Evolutionary conservation across 2,113 vertebrate species (phyloP).

Genomic region (Pseudorectes ferrugineus): DNA sequence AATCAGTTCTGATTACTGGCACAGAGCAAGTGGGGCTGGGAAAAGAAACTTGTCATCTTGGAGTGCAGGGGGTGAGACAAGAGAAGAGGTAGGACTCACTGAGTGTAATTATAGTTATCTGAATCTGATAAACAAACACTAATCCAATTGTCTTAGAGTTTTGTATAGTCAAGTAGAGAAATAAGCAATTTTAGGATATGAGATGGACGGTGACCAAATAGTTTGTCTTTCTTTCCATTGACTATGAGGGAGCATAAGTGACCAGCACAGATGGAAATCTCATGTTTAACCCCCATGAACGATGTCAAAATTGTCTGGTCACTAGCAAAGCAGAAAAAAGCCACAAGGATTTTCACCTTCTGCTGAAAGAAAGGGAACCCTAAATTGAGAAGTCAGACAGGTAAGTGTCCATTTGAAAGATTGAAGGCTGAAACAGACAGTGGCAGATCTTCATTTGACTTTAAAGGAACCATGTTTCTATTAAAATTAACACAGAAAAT

Average conservation of each 20-base stretch:
- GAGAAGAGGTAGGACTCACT: background rate
- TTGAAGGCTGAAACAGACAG: background rate
- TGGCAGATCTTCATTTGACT: background rate
- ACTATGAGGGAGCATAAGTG: background rate
- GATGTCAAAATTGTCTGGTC: background rate
- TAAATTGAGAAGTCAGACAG: background rate
- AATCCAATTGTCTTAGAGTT: background rate
- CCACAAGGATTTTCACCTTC: fast-evolving
- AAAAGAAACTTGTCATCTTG: background rate
- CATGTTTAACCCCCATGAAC: background rate
- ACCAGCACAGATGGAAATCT: background rate
- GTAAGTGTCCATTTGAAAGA: background rate
- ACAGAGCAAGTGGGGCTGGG: background rate
- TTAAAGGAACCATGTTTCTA: background rate
- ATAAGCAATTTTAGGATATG: background rate
- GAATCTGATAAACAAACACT: background rate
- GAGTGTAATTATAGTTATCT: background rate
- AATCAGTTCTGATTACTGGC: background rate
- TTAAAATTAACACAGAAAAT: background rate
- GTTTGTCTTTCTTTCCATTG: background rate
- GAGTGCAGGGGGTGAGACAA: background rate
- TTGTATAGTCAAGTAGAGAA: background rate
- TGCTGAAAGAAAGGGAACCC: background rate
- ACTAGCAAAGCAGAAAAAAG: background rate
- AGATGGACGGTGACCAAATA: background rate